phyloP scores from a whole-genome alignment of 2,888 invertebrate genomes.

The Alcis repandata region DNA sequence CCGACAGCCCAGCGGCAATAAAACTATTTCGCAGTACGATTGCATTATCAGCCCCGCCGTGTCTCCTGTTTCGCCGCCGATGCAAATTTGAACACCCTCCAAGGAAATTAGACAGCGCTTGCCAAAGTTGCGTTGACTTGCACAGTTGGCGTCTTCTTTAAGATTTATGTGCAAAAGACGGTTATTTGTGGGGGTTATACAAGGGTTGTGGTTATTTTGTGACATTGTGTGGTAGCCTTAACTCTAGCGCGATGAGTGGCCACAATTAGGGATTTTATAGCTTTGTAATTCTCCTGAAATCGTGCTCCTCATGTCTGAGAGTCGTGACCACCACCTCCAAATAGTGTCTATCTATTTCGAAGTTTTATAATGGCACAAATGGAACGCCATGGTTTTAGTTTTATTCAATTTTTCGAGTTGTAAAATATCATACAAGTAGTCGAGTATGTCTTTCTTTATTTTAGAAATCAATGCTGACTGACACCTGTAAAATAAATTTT shows the following conservation, averaged over 20 bases:
- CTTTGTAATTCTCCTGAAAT: too few relatives aligned
- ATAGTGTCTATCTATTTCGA: too few relatives aligned
- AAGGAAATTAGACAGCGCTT: slow-evolving; percentile 24
- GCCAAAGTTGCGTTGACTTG: slow-evolving; percentile 24
- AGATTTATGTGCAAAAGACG: slow-evolving; percentile 18
- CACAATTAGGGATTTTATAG: too few relatives aligned
- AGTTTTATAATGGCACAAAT: too few relatives aligned
- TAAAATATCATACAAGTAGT: too few relatives aligned
- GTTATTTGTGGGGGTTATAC: slow-evolving; percentile 4
- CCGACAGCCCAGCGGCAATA: slow-evolving; percentile 28
- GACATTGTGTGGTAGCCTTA: not conserved
- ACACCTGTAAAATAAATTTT: too few relatives aligned
- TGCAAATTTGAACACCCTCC: slow-evolving; percentile 29
- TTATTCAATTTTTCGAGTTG: too few relatives aligned
- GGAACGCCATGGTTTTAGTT: too few relatives aligned
- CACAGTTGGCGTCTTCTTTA: slow-evolving; percentile 21
- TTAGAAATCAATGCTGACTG: too few relatives aligned
- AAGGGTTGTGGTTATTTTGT: not conserved
- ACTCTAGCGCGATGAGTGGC: not conserved
- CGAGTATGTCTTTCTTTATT: too few relatives aligned
- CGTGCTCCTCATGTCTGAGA: too few relatives aligned
- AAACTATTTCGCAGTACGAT: slow-evolving; percentile 34
- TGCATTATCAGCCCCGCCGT: slow-evolving; percentile 27
- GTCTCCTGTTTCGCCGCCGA: not conserved
- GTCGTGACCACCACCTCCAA: too few relatives aligned